Percentiles rank a stretch among this genome's conserved stretches.
Conservation (phyloP, 2,113 vertebrate species). For the Chaetodon auriga region DNA sequence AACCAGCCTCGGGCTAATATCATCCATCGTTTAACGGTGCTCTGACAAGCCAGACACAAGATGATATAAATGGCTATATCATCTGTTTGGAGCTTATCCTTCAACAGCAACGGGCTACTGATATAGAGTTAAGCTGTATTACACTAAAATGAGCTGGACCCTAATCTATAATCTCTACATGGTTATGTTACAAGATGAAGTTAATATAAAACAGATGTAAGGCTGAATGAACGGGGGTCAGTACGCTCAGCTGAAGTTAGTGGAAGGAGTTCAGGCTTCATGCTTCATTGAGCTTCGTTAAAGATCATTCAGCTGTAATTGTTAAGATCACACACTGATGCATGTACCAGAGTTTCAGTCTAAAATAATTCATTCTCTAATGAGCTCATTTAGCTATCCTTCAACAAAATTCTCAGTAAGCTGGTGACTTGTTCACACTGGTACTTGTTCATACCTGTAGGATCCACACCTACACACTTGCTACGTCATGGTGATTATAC, state of each 20-base stretch:
- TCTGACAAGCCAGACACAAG: constrained; percentile 40
- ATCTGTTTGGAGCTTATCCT: constrained; percentile 28
- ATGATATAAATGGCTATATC: constrained; percentile 70
- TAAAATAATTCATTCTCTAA: background rate
- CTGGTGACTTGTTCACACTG: background rate
- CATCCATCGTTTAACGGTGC: constrained; percentile 49
- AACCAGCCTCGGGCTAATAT: constrained; percentile 55
- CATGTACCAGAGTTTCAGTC: background rate
- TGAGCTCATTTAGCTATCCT: background rate
- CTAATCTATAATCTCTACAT: background rate
- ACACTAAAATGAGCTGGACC: constrained; percentile 4
- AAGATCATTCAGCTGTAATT: constrained; percentile 3
- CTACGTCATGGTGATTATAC: background rate
- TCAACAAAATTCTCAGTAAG: background rate
- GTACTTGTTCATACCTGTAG: too few species aligned
- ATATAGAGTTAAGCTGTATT: constrained; percentile 21
- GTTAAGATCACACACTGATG: constrained; percentile 9
- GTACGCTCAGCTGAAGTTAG: background rate
- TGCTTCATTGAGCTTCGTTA: constrained; percentile 17
- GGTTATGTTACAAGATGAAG: background rate
- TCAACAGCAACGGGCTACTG: constrained; percentile 14
- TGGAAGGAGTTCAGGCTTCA: background rate
- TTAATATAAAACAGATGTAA: constrained; percentile 1
- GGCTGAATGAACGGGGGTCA: background rate
- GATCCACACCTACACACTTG: background rate